phyloP scores from a whole-genome alignment of 2,888 invertebrate species.

The Corythucha ciliata region DNA sequence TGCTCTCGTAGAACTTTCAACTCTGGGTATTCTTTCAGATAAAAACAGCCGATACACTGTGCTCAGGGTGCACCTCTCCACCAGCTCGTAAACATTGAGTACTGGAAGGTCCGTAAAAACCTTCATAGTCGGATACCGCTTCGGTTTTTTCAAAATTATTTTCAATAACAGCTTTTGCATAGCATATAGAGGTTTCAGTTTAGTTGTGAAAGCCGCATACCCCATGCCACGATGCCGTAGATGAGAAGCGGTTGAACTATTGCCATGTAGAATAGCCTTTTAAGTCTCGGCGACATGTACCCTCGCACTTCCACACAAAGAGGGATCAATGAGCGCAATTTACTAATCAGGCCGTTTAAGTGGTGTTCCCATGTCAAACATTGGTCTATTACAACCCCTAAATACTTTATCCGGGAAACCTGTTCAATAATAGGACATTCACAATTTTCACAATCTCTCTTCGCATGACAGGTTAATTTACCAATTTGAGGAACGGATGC shows the following conservation, averaged over 20 bases:
- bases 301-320: constrained; percentile 5
- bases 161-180: constrained; percentile 11
- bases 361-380: constrained; percentile 10
- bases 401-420: constrained; percentile 5
- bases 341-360: constrained; percentile 1
- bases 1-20: constrained; percentile 1
- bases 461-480: constrained; percentile 10
- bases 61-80: constrained; percentile 1
- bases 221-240: constrained; percentile 13
- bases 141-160: constrained; percentile 6
- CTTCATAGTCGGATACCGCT: constrained; percentile 5
- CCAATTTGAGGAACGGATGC: constrained; percentile 13
- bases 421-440: constrained; percentile 9
- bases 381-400: constrained; percentile 6
- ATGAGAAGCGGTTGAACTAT: constrained; percentile 7
- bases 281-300: constrained; percentile 7
- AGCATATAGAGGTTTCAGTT: neutral
- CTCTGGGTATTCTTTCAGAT: neutral
- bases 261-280: constrained; percentile 6
- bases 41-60: too few relatives aligned
- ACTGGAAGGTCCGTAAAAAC: constrained; percentile 7
- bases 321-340: constrained; percentile 7
- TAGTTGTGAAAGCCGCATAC: constrained; percentile 3
- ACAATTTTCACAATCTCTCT: constrained; percentile 5
- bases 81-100: constrained; percentile 1